These are phyloP conservation scores for Acestrorhynchus altus DNA, from an alignment of 2,797 vertebrate genomes.

Conservation along the genomic window DNA sequence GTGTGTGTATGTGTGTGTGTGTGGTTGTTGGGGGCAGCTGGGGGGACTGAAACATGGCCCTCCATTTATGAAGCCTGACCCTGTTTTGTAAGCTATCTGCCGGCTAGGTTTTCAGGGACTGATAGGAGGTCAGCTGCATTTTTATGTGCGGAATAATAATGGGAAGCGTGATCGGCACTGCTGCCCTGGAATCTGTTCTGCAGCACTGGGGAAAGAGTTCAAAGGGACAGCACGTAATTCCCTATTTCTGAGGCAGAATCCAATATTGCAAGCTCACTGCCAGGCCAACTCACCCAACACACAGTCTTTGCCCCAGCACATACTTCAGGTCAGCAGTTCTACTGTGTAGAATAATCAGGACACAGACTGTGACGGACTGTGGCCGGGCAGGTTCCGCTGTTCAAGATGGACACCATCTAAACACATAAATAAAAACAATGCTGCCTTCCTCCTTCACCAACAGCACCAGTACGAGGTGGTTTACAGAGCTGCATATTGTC, in stretches of 20 bases:
- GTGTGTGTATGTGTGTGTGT: conserved; percentile 1
- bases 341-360: conserved; percentile 41
- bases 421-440: conserved; percentile 8
- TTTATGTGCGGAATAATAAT: conserved; percentile 44
- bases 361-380: conserved; percentile 19
- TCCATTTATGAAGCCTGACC: conserved; percentile 50
- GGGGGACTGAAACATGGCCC: conserved; percentile 33
- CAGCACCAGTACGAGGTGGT: not conserved
- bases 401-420: conserved; percentile 11
- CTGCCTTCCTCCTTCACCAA: not conserved
- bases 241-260: conserved; percentile 12
- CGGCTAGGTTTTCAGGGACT: conserved; percentile 39
- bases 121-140: conserved; percentile 39
- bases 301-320: conserved; percentile 22
- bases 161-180: conserved; percentile 31
- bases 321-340: conserved; percentile 18
- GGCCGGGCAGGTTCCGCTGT: conserved; percentile 23
- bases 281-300: not conserved
- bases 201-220: conserved; percentile 27
- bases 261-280: not conserved
- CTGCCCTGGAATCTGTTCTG: conserved; percentile 43
- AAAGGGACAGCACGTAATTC: conserved; percentile 39
- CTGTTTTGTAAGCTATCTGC: conserved; percentile 47
- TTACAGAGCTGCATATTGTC: not conserved
- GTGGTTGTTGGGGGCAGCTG: not conserved